phyloP scores from a whole-genome alignment of 2,113 vertebrate species.

The Bufo gargarizans region DNA sequence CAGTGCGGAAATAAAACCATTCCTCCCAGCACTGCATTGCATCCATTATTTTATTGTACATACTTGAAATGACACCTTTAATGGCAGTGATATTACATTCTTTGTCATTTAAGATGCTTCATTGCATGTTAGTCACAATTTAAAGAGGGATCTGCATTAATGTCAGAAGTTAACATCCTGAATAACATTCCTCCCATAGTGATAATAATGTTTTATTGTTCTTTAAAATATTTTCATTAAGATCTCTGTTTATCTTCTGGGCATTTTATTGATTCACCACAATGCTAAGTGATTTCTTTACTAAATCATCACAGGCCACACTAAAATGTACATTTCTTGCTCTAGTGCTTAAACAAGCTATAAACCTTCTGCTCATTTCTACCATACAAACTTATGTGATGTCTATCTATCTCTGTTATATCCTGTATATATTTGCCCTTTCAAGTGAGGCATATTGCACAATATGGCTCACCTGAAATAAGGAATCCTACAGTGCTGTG shows the following conservation, averaged over 20 bases:
- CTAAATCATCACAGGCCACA: background rate
- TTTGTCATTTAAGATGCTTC: background rate
- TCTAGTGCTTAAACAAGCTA: background rate
- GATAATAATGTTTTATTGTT: background rate
- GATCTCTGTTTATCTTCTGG: constrained; percentile 1
- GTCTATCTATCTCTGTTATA: too few species aligned
- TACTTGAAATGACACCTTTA: background rate
- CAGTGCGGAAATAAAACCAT: background rate
- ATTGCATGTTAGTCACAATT: background rate
- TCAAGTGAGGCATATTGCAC: too few species aligned
- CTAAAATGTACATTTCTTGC: background rate
- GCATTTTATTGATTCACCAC: constrained; percentile 14
- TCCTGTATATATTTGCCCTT: too few species aligned
- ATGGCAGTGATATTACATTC: background rate
- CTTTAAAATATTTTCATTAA: constrained; percentile 1
- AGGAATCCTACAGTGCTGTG: too few species aligned
- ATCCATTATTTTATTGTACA: background rate
- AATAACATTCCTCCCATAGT: background rate
- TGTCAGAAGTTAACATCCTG: constrained; percentile 3
- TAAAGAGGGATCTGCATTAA: background rate
- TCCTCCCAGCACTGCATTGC: background rate
- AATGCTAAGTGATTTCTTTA: constrained; percentile 3
- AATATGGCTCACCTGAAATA: too few species aligned
- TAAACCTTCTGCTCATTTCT: background rate
- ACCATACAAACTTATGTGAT: too few species aligned